Conservation (phyloP, 2,113 vertebrate genomes). For the Pan troglodytes region DNA sequence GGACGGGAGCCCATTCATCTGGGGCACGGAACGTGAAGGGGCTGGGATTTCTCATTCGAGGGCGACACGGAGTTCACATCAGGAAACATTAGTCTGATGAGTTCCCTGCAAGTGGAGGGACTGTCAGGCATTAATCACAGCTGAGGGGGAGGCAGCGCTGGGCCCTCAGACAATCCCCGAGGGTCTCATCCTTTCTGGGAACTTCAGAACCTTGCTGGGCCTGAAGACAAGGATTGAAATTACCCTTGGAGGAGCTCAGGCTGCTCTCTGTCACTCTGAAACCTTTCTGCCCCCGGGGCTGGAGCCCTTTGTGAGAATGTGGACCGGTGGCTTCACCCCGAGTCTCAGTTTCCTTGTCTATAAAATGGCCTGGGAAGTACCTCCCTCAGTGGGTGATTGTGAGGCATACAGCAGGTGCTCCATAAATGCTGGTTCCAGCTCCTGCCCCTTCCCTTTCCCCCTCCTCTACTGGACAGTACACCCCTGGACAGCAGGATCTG, state of each 20-base stretch:
- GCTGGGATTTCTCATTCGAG: constrained; percentile 69
- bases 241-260: constrained; percentile 40
- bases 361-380: neutral
- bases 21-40: neutral
- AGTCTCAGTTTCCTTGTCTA: constrained; percentile 38
- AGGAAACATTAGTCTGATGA: constrained; percentile 70
- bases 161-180: constrained; percentile 24
- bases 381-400: neutral
- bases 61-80: constrained; percentile 48
- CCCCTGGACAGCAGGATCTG: too few relatives aligned
- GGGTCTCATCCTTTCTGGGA: constrained; percentile 66
- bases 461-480: neutral
- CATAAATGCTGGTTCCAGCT: neutral
- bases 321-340: neutral
- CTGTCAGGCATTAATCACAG: constrained; percentile 48
- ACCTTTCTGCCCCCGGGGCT: neutral
- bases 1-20: constrained; percentile 59
- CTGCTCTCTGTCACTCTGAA: neutral
- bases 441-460: neutral
- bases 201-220: constrained; percentile 39
- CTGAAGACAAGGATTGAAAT: constrained; percentile 53
- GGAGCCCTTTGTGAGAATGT: neutral
- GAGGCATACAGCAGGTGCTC: neutral
- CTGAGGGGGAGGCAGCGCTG: neutral
- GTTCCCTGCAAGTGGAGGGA: constrained; percentile 47